Conservation (phyloP, 2,113 vertebrate species). For the Stegastes partitus region DNA sequence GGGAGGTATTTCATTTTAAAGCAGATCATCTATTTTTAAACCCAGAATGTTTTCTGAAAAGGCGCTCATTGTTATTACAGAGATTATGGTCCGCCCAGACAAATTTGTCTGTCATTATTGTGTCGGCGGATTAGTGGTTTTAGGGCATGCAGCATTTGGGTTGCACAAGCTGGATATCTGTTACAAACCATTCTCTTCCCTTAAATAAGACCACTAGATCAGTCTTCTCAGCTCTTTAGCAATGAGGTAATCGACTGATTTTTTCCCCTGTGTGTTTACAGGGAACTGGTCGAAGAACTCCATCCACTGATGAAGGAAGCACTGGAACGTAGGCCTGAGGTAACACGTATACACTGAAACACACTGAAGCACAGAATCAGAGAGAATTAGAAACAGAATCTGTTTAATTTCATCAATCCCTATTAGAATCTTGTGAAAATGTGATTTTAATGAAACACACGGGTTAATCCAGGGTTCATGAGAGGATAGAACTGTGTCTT, state of each 20-base stretch:
- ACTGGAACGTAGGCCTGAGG: conserved; percentile 97
- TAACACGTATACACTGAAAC: conserved; percentile 67
- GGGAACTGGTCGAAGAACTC: conserved; percentile 98
- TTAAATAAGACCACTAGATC: conserved; percentile 7
- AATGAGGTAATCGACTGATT: not conserved
- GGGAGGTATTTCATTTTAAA: conserved; percentile 51
- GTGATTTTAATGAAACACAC: not conserved
- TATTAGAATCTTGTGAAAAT: conserved; percentile 2
- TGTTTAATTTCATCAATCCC: conserved; percentile 14
- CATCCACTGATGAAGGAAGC: conserved; percentile 99
- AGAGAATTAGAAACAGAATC: not conserved
- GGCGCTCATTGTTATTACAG: conserved; percentile 51
- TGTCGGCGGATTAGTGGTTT: conserved; percentile 48
- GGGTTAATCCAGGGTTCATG: not conserved
- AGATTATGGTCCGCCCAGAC: conserved; percentile 46
- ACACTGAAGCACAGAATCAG: conserved; percentile 15
- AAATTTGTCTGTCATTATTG: conserved; percentile 25
- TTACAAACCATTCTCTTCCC: conserved; percentile 1
- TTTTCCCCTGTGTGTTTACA: conserved; percentile 66
- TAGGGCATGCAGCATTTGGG: conserved; percentile 36
- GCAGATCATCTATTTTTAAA: conserved; percentile 61
- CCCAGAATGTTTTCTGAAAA: conserved; percentile 55
- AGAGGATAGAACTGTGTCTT: not conserved
- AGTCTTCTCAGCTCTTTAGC: not conserved
- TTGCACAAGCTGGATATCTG: conserved; percentile 10